Percentiles rank a stretch among this genome's conserved stretches.
phyloP scores from a whole-genome alignment of 2,888 invertebrate species.

The Apotomis turbidana region DNA sequence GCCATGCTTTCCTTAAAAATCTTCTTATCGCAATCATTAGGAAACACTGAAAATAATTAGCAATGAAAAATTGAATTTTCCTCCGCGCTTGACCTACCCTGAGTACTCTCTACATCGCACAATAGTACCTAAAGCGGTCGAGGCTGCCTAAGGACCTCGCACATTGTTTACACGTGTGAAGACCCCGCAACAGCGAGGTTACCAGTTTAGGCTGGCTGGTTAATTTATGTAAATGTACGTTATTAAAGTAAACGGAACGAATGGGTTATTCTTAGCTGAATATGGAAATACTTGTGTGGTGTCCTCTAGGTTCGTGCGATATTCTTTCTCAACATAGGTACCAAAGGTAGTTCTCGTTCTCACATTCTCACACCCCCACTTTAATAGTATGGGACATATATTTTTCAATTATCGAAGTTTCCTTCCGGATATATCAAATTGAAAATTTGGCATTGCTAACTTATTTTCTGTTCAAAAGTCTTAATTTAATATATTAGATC shows the following conservation, averaged over 20 bases:
- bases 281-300: background rate
- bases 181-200: constrained; percentile 63
- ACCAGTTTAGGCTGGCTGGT: constrained; percentile 40
- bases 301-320: background rate
- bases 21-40: background rate
- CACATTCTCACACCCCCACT: no score
- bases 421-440: no score
- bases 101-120: constrained; percentile 9
- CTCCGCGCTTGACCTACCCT: constrained; percentile 29
- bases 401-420: no score
- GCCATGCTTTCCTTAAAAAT: background rate
- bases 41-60: background rate
- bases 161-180: constrained; percentile 69
- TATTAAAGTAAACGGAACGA: constrained; percentile 29
- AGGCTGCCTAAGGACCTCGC: constrained; percentile 61
- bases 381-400: no score
- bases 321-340: no score
- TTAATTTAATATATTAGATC: no score
- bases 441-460: no score
- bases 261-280: constrained; percentile 12
- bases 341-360: no score
- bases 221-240: constrained; percentile 18
- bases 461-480: no score
- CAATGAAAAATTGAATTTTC: constrained; percentile 10
- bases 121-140: constrained; percentile 53